phyloP scores from a whole-genome alignment of 1,140 invertebrate species.

The Hypsibius dujardini region DNA sequence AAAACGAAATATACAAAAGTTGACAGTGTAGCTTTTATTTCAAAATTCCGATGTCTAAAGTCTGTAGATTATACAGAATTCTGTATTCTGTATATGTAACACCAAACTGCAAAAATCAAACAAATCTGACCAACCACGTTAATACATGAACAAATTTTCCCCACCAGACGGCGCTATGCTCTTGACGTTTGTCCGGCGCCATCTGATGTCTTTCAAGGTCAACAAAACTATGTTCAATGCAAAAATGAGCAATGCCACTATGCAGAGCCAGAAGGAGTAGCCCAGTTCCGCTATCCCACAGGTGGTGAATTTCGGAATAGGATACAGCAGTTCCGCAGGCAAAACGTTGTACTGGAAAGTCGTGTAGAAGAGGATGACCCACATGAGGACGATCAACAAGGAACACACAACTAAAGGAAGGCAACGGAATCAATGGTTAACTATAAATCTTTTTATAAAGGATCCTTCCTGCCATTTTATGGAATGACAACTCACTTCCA shows the following conservation, averaged over 20 bases:
- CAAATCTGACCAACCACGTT: no score
- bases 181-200: neutral
- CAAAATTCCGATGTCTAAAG: no score
- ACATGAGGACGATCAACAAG: conserved; percentile 47
- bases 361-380: conserved; percentile 53
- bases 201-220: neutral
- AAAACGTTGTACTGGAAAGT: conserved; percentile 57
- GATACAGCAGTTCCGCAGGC: conserved; percentile 40
- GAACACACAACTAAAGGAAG: no score
- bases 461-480: no score
- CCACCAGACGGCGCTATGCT: neutral
- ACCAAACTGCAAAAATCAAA: no score
- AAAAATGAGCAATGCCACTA: neutral
- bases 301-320: conserved; percentile 48
- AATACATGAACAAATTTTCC: conserved; percentile 16
- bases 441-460: no score
- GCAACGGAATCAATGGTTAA: no score
- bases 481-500: conserved; percentile 48
- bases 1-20: no score
- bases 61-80: no score
- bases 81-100: no score
- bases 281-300: conserved; percentile 48
- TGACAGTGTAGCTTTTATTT: no score
- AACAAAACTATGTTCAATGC: neutral
- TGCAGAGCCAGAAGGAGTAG: conserved; percentile 50